Evolutionary conservation across 2,113 vertebrate genomes (phyloP), one percentile per base, ranked within the genome.

Genomic region (Aphyosemion australe): DNA sequence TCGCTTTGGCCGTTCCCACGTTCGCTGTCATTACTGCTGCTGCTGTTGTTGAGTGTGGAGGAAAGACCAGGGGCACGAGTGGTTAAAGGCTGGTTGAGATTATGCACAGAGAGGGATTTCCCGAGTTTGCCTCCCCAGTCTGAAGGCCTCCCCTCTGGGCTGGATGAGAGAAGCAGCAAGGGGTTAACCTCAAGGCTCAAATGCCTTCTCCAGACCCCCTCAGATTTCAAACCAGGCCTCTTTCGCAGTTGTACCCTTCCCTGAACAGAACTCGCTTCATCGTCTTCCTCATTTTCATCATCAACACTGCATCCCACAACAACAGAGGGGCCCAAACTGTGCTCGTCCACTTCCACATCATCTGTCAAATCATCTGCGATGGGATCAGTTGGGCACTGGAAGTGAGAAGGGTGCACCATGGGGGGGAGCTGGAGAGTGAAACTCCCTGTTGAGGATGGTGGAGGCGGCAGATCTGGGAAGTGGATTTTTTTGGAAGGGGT

Each of bases 41-140:
- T 85, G 72, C 78, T 93, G 92, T 79, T 76, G 85, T 77, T 81
- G 50, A 82, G 71, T 1, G 48, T 90, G 83, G 88, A 94, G 76
- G 94, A 91, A 63, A 94, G 86, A 71, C 93, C 90, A 41, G 93
- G 83, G 79, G 91, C 92, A 84, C 91, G 92, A 89, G 92, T 94
- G 72, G 92, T 94, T 15, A 69, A 62, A 37, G 95, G 92, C 56
- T 93, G 94, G 86, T 94, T 95, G 80, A 99, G 93, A 81, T 96
- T 95, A 87, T 98, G 95, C 72, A 93, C 95, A 16, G 97, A 98
- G 76, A 95, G 87, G 59, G 96, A 97, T 82, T 97, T 97, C 53
- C 94, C 95, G 13, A 96, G 91, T 74, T 92, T 88, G 80, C 91
- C 39, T 51, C 70, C 70, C 84, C 85, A 82, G 77, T 88, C 79